Conservation (phyloP, 1,140 invertebrate species). For the Drosophila pachea region DNA sequence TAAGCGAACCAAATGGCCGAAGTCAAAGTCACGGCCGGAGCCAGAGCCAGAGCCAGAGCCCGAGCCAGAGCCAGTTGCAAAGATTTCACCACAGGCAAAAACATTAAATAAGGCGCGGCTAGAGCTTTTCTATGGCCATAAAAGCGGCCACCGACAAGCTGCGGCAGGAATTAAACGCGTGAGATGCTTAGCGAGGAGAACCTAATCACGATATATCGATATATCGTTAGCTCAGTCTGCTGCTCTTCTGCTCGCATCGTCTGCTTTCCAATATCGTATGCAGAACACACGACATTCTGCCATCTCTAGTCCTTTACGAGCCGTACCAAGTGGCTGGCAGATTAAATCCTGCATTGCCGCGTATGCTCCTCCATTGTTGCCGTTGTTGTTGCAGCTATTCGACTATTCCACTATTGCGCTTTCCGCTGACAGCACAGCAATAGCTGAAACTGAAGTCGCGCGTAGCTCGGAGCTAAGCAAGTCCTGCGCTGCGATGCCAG, state of each 20-base stretch:
- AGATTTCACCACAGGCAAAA: conserved; percentile 64
- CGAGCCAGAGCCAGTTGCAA: conserved; percentile 43
- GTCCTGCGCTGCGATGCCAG: conserved; percentile 7
- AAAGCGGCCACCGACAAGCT: conserved; percentile 25
- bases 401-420: background rate
- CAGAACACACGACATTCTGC: background rate
- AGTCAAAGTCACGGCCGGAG: conserved; percentile 42
- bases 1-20: conserved; percentile 15
- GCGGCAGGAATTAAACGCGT: background rate
- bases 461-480: background rate
- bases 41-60: conserved; percentile 23
- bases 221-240: background rate
- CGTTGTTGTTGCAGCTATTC: background rate
- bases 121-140: conserved; percentile 16
- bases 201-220: background rate
- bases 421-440: conserved; percentile 14
- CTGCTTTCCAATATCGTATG: no score
- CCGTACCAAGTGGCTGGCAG: conserved; percentile 7
- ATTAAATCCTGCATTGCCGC: conserved; percentile 28
- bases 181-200: background rate
- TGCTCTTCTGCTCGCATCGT: no score
- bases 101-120: conserved; percentile 62
- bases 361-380: background rate
- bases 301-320: background rate
- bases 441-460: background rate